phyloP scores from a whole-genome alignment of 2,113 vertebrate species.

The Hyperopisus bebe region DNA sequence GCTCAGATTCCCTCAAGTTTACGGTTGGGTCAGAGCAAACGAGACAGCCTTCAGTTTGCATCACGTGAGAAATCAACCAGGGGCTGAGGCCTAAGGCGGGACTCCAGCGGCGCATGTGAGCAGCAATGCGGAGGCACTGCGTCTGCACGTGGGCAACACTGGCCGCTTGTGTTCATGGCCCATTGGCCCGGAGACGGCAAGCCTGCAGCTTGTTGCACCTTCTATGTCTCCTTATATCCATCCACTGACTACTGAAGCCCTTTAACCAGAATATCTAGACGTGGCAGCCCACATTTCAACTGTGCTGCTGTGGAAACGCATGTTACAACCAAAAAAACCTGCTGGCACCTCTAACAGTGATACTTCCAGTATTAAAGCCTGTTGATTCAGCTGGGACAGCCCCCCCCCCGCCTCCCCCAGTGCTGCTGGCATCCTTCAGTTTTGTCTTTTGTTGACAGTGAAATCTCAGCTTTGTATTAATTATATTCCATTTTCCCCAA shows the following conservation, averaged over 20 bases:
- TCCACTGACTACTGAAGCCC: background rate
- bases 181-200: background rate
- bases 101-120: background rate
- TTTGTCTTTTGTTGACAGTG: background rate
- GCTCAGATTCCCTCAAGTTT: background rate
- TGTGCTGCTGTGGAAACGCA: background rate
- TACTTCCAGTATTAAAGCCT: background rate
- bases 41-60: background rate
- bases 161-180: background rate
- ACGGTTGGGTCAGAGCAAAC: background rate
- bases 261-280: background rate
- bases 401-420: background rate
- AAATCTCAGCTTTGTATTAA: conserved; percentile 1
- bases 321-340: background rate
- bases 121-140: background rate
- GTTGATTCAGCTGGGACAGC: background rate
- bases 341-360: background rate
- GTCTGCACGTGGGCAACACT: background rate
- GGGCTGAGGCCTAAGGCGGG: background rate
- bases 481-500: background rate
- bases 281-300: background rate
- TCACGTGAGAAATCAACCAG: background rate
- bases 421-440: background rate
- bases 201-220: background rate
- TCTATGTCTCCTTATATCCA: background rate